Base-by-base conservation (phyloP, 2,797 vertebrate genomes). In the Thripadectes ignobilis region DNA sequence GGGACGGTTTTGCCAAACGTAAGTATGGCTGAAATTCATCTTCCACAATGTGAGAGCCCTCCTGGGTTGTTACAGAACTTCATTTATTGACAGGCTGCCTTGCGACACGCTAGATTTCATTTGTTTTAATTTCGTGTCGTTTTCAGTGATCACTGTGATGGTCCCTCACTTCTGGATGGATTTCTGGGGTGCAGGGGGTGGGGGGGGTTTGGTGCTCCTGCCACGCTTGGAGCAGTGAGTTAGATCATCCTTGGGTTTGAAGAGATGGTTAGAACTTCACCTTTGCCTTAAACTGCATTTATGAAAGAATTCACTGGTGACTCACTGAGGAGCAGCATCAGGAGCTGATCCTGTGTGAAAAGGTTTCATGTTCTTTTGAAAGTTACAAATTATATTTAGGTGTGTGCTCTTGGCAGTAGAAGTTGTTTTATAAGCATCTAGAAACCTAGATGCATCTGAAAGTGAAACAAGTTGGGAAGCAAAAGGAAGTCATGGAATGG, bases 1-100 rank as follows among this genome's bases (percentile, higher is more conserved):
- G 99, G 43, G 99, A 99, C 88, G 97, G 98, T 93, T 98, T 97
- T 86, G 99, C 99, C 93, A 99, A 99, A 98, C 98, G 99, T 99
- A 95, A 98, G 99, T 98, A 58, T 79, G 17, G 88, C 11, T 63
- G 36, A 72, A 82, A 55, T 66, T 69, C 4, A 19, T 52, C 13
- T 36, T 80, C 45, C 38, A 68, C 67, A 83, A 63, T 7, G 17
- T 23, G 22, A 17, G 43, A 76, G 10, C 46, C 10, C 15, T 83
- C 8, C 57, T 63, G 19, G 54, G 54, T 19, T 52, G 21, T 39
- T 68, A 11, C 39, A 2, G 27, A 23, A 63, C 58, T 41, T 38
- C 23, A 38, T 24, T 71, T 72, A 51, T 24, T 57, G 6, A 18
- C 18, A 22, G 43, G 3, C 39, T 91, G 68, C 58, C 32, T 61